Evolutionary conservation across 1,140 invertebrate species (phyloP).

Genomic region (Diplogasteroides magnus): DNA sequence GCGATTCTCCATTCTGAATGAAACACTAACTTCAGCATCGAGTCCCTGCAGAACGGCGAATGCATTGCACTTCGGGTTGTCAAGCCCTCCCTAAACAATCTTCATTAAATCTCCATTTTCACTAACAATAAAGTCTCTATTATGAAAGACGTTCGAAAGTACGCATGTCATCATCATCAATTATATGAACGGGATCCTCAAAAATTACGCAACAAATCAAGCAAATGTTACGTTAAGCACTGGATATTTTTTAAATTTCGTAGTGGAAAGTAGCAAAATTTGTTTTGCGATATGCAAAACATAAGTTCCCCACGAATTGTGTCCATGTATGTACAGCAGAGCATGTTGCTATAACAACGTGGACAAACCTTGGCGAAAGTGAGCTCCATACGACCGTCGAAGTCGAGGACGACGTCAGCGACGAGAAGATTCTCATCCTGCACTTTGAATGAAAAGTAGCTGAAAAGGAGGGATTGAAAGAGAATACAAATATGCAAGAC

Average conservation of each 20-base stretch:
- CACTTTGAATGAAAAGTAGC: constrained; percentile 1
- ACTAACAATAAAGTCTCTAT: neutral
- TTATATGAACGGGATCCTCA: too few species aligned
- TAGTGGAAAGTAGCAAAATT: too few species aligned
- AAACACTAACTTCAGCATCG: neutral
- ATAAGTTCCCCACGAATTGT: too few species aligned
- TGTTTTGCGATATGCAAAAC: too few species aligned
- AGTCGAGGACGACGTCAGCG: neutral
- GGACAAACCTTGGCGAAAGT: constrained; percentile 4
- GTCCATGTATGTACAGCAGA: too few species aligned
- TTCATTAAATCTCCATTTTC: neutral
- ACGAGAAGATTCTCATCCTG: neutral
- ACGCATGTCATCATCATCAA: too few species aligned
- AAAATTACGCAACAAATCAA: too few species aligned
- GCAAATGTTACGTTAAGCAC: too few species aligned
- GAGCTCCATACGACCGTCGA: neutral
- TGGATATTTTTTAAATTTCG: too few species aligned
- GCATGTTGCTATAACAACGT: too few species aligned
- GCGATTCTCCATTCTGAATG: too few species aligned
- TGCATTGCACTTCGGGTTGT: constrained; percentile 16
- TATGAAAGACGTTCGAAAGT: too few species aligned
- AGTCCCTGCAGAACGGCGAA: constrained; percentile 1
- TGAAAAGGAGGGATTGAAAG: neutral
- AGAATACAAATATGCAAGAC: neutral
- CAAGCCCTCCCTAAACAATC: neutral